Evolutionary conservation across 2,888 invertebrate genomes (phyloP).

Genomic region (Luffia ferchaultella): DNA sequence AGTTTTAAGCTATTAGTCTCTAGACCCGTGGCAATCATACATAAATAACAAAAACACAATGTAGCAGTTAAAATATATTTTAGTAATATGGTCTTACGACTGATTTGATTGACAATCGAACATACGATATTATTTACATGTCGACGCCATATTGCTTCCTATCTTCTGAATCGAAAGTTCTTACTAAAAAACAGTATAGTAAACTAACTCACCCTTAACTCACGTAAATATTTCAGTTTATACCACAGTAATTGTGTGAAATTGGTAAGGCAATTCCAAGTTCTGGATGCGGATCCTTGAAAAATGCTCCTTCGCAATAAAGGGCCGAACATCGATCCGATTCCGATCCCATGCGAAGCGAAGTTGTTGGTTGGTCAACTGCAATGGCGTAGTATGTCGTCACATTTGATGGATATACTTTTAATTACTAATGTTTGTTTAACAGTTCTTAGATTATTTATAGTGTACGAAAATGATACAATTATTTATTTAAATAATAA

Average conservation of each 20-base stretch:
- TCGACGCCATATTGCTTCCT: slow-evolving; percentile 56
- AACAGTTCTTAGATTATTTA: not conserved
- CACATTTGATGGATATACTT: not conserved
- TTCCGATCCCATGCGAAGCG: slow-evolving; percentile 31
- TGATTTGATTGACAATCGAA: not conserved
- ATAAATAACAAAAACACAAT: no score
- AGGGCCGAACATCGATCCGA: slow-evolving; percentile 76
- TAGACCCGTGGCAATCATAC: no score
- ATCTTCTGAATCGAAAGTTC: not conserved
- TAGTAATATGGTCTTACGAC: no score
- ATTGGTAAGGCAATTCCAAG: slow-evolving; percentile 73
- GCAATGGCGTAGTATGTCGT: slow-evolving; percentile 25
- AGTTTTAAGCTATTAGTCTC: no score
- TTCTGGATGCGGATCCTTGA: slow-evolving; percentile 73
- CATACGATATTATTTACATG: slow-evolving; percentile 41
- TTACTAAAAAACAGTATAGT: not conserved
- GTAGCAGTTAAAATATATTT: no score
- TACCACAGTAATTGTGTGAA: slow-evolving; percentile 69
- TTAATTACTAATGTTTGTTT: not conserved
- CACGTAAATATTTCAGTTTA: slow-evolving; percentile 65
- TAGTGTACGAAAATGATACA: not conserved
- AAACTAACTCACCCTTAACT: slow-evolving; percentile 54
- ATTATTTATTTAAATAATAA: not conserved
- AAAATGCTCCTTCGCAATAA: slow-evolving; percentile 70
- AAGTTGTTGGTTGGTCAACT: slow-evolving; percentile 31